Conservation (phyloP, 2,888 invertebrate genomes). For the Trileptium ribeirensis region DNA sequence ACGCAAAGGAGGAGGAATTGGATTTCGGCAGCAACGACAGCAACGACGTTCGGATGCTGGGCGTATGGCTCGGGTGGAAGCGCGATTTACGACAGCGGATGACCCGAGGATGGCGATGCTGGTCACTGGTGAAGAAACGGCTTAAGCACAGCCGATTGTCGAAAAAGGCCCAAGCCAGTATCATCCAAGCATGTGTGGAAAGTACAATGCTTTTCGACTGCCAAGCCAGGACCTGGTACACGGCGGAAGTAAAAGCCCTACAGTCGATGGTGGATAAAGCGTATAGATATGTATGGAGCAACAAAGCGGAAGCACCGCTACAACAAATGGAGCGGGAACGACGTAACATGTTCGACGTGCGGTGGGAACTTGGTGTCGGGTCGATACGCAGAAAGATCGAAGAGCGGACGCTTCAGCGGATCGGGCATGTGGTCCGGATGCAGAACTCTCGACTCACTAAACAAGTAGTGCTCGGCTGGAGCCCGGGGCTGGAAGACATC, state of each 20-base stretch:
- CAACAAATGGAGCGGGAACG: background rate
- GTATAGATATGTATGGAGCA: background rate
- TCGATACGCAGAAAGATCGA: background rate
- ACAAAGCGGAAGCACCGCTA: background rate
- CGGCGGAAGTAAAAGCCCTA: background rate
- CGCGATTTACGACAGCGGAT: background rate
- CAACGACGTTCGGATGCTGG: background rate
- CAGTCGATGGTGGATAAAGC: background rate
- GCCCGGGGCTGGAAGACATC: too few relatives aligned
- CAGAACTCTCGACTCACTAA: background rate
- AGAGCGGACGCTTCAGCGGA: background rate
- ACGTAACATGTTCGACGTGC: background rate
- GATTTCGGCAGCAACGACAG: background rate
- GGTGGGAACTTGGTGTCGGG: background rate
- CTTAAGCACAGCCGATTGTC: background rate
- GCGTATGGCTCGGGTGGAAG: background rate
- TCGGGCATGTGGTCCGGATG: background rate
- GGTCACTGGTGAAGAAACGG: background rate
- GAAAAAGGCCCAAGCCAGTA: background rate
- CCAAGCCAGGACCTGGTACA: background rate
- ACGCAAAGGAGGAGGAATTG: background rate
- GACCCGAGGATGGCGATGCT: background rate
- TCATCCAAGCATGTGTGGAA: background rate
- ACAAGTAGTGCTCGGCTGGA: too few relatives aligned
- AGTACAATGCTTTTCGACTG: constrained; percentile 8